These are phyloP conservation scores for Odobenus rosmarus DNA, from an alignment of 2,113 vertebrate genomes.

Conservation along the genomic window DNA sequence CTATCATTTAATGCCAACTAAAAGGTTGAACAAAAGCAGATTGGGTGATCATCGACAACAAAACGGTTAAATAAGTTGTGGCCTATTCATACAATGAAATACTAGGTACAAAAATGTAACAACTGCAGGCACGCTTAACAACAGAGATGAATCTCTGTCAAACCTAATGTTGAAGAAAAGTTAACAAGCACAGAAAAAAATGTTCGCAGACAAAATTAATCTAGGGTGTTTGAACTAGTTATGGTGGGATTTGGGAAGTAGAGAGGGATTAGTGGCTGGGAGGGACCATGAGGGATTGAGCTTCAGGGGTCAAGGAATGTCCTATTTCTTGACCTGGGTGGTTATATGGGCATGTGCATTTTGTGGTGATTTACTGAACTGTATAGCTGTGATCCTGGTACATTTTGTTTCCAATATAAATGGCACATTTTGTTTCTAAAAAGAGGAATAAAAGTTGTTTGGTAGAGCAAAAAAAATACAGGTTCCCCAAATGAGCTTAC, in stretches of 20 bases:
- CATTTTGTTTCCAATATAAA: not conserved
- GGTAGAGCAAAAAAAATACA: slow-evolving; percentile 47
- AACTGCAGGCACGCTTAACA: not conserved
- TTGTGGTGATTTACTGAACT: not conserved
- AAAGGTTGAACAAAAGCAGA: slow-evolving; percentile 10
- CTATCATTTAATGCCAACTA: not conserved
- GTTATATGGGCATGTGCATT: not conserved
- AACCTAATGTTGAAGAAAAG: not conserved
- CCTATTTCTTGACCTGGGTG: not conserved
- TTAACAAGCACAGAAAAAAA: not conserved
- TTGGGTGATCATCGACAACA: not conserved
- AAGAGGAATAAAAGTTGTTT: slow-evolving; percentile 9
- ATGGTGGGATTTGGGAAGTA: not conserved
- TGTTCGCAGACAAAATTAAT: not conserved
- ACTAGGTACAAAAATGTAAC: not conserved
- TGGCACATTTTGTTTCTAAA: slow-evolving; percentile 14
- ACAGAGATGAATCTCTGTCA: not conserved
- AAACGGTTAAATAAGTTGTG: not conserved
- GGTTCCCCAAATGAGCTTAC: not conserved
- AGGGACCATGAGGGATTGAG: not conserved
- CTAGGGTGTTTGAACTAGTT: not conserved
- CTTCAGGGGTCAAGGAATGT: not conserved
- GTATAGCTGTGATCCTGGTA: not conserved
- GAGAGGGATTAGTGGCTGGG: not conserved
- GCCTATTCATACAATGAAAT: not conserved